Conservation (phyloP, 2,113 vertebrate genomes). For the Calyptommatus sinebrachiatus region DNA sequence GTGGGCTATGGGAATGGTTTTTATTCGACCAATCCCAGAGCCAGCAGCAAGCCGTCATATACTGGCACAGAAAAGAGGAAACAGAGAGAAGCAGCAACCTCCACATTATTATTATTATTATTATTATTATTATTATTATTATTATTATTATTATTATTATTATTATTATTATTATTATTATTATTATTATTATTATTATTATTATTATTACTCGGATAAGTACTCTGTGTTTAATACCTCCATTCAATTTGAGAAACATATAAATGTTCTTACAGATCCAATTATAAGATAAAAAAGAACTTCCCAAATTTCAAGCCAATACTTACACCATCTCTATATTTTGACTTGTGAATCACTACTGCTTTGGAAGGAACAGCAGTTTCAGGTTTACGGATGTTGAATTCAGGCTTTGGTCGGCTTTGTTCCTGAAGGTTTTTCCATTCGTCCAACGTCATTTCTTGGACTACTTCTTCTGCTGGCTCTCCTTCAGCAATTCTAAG, state of each 20-base stretch:
- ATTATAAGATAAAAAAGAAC: constrained; percentile 18
- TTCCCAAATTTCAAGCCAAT: constrained; percentile 44
- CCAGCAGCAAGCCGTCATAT: neutral
- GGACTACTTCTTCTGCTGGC: constrained; percentile 75
- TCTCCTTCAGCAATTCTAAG: constrained; percentile 73
- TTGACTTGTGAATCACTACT: constrained; percentile 93
- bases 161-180: too few species aligned
- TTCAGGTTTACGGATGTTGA: constrained; percentile 93
- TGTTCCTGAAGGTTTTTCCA: constrained; percentile 91
- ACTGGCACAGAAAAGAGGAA: too few species aligned
- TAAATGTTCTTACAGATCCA: neutral
- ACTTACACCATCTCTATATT: constrained; percentile 78
- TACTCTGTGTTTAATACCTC: neutral
- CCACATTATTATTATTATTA: too few species aligned
- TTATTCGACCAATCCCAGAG: too few species aligned
- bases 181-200: too few species aligned
- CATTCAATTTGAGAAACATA: constrained; percentile 12
- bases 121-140: too few species aligned
- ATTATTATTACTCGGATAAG: too few species aligned
- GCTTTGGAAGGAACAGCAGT: constrained; percentile 87
- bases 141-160: too few species aligned
- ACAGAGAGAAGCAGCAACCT: too few species aligned
- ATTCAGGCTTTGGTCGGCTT: constrained; percentile 84
- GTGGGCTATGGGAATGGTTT: too few species aligned
- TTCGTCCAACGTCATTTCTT: constrained; percentile 95